phyloP scores from a whole-genome alignment of 1,140 invertebrate genomes.

The Euschistus heros region DNA sequence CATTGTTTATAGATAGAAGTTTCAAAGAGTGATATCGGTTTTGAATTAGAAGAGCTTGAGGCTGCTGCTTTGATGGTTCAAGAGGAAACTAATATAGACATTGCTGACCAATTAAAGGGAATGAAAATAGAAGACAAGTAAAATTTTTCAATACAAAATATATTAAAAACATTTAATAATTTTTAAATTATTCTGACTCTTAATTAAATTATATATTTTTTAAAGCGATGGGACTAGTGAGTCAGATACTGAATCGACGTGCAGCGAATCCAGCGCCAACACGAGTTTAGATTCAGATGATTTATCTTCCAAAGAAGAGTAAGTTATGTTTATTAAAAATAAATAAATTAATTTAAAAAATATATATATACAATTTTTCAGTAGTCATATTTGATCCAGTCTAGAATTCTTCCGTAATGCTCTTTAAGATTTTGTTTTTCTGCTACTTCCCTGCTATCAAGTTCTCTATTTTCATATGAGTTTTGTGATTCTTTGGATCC shows the following conservation, averaged over 20 bases:
- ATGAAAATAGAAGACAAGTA: slow-evolving; percentile 6
- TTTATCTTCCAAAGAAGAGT: neutral
- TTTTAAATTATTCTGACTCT: no score
- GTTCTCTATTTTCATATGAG: no score
- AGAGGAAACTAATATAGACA: slow-evolving; percentile 34
- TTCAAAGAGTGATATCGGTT: slow-evolving; percentile 39
- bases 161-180: no score
- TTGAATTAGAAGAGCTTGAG: slow-evolving; percentile 44
- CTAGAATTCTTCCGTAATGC: no score
- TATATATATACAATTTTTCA: no score
- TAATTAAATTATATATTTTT: no score
- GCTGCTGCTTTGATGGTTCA: slow-evolving; percentile 37
- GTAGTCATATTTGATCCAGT: no score
- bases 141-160: neutral
- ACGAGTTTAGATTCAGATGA: slow-evolving; percentile 7
- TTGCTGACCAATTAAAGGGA: neutral
- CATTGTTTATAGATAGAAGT: slow-evolving; percentile 34
- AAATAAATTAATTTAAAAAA: no score
- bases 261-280: neutral
- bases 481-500: no score
- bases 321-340: neutral
- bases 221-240: no score
- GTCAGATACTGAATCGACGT: slow-evolving; percentile 1
- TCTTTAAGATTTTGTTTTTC: no score
- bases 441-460: no score